Evolutionary conservation across 2,797 vertebrate species (phyloP).

Genomic region (Molothrus ater): DNA sequence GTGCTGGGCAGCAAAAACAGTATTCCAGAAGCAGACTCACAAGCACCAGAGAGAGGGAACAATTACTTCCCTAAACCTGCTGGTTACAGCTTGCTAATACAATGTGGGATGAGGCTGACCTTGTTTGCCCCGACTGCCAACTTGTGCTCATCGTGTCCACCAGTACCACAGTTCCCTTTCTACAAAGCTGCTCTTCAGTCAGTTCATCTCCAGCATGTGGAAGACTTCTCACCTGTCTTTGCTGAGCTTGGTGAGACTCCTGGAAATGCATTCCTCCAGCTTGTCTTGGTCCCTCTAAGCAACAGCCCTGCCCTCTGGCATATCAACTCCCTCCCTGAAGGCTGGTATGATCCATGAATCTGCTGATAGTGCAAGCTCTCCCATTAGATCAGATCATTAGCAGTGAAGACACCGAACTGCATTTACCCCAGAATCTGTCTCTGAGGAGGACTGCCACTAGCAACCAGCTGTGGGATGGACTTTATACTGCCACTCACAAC

Average conservation of each 20-base stretch:
- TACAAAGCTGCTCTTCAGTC: background rate
- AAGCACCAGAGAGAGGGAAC: background rate
- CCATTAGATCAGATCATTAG: background rate
- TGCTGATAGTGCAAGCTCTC: background rate
- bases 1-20: background rate
- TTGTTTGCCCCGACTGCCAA: background rate
- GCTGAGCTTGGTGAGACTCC: background rate
- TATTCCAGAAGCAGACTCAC: background rate
- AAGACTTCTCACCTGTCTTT: background rate
- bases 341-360: background rate
- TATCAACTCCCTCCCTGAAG: background rate
- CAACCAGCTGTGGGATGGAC: background rate
- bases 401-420: background rate
- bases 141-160: background rate
- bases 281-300: background rate
- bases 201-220: background rate
- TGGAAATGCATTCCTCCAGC: background rate
- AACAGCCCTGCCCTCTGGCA: background rate
- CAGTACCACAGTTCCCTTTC: background rate
- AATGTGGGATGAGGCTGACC: background rate
- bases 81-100: background rate
- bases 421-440: background rate
- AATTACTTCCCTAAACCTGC: background rate
- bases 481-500: background rate
- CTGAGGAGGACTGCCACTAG: background rate